Conservation (phyloP, 2,888 invertebrate species). For the Drosophila tripunctata region DNA sequence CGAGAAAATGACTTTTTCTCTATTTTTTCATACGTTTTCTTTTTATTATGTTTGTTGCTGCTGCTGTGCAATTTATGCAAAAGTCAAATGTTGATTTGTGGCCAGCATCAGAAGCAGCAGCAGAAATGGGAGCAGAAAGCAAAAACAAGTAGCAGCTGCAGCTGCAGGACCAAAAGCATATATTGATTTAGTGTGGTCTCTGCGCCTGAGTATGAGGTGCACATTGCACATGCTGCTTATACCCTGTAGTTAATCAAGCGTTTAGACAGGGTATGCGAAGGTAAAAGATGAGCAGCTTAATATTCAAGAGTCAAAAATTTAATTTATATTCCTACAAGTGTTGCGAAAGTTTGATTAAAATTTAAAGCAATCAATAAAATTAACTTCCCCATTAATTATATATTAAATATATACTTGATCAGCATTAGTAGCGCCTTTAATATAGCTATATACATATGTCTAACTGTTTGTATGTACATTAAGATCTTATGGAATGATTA, state of each 20-base stretch:
- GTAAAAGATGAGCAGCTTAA: too few species aligned
- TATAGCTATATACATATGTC: too few species aligned
- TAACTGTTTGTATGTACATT: too few species aligned
- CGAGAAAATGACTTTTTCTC: slow-evolving; percentile 70
- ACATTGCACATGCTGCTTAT: slow-evolving; percentile 33
- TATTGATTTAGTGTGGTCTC: slow-evolving; percentile 68
- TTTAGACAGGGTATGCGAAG: neutral
- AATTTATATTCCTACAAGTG: too few species aligned
- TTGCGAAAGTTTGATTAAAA: too few species aligned
- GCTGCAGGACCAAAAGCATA: slow-evolving; percentile 31
- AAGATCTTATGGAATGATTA: too few species aligned
- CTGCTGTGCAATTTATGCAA: slow-evolving; percentile 79
- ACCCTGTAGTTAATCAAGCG: neutral
- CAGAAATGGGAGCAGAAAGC: neutral
- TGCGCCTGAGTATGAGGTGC: slow-evolving; percentile 8
- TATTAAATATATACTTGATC: too few species aligned
- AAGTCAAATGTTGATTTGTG: slow-evolving; percentile 81
- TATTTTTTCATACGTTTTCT: too few species aligned
- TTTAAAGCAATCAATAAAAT: too few species aligned
- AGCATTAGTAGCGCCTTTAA: too few species aligned
- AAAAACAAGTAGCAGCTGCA: neutral
- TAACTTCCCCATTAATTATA: too few species aligned
- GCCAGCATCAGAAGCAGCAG: slow-evolving; percentile 25
- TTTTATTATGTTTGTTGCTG: slow-evolving; percentile 49
- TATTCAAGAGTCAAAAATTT: neutral